Base-by-base conservation (phyloP, 2,113 vertebrate genomes). In the Maccullochella peelii region DNA sequence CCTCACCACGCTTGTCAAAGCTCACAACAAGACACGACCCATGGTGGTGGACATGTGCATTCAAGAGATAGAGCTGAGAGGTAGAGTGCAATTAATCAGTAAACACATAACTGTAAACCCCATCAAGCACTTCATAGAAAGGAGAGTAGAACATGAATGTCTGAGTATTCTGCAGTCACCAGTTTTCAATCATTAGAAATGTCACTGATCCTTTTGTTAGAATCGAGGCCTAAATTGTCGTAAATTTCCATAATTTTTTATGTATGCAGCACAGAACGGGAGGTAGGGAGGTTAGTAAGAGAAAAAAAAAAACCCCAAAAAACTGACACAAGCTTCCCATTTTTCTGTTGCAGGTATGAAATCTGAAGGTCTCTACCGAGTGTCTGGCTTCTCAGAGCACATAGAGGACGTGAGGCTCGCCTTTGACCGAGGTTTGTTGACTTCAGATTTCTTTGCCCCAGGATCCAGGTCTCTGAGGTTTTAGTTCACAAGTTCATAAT, bases 41-140 rank as follows among this genome's bases (percentile, higher is more conserved):
- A 98, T 99, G 98, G 98, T 99, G 86, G 96, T 99, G 73, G 98
- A 99, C 91, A 98, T 98, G 73, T 99, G 98, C 84, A 98, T 99
- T 55, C 96, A 96, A 25, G 98, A 99, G 95, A 99, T 99, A 36
- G 98, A 99, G 93, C 95, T 96, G 23, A 96, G 98, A 99, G 98
- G 98, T 99, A 87, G 21, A 55, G 14, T 6, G 27, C 49, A 27
- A 2, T 15, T 38, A 40, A 25, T 38, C 47, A 5, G 20, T 44
- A 18, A 1, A 18, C 27, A 50, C 9, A 15, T 21, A 3, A 21
- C 40, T 40, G 40, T 10, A 49, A 57, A 73, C 23, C 30, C 4
- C 1, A 23, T 73, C 55, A 58, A 7, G 59, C 30, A 38, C 36
- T 9, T 36, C 50, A 55, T 20, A 55, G 12, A 63, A 23, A 69